Evolutionary conservation across 2,113 vertebrate species (phyloP).

Genomic region (Vulpes vulpes): DNA sequence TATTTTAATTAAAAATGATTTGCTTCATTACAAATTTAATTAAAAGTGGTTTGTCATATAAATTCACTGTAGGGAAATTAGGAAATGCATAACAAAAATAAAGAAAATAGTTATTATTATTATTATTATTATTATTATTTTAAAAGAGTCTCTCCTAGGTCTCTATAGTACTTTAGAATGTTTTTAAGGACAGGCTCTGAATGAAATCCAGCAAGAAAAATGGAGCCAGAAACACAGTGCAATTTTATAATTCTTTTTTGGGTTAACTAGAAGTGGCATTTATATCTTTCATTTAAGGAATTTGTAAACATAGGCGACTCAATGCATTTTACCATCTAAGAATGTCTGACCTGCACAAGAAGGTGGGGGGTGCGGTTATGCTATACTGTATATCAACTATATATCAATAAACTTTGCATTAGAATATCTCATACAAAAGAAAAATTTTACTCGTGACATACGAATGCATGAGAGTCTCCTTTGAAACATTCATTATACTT

Average conservation of each 20-base stretch:
- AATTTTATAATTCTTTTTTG: constrained; percentile 46
- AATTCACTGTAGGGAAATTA: not conserved
- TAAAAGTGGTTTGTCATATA: not conserved
- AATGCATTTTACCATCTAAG: constrained; percentile 32
- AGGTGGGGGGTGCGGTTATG: constrained; percentile 43
- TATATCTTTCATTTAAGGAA: constrained; percentile 13
- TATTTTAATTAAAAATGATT: constrained; percentile 41
- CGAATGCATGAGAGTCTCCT: not conserved
- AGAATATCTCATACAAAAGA: constrained; percentile 49
- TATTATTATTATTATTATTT: not conserved
- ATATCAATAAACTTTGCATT: constrained; percentile 45
- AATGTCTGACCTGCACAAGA: constrained; percentile 29
- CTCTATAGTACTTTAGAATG: not conserved
- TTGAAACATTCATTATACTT: constrained; percentile 67
- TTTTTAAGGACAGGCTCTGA: not conserved
- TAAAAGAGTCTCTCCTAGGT: not conserved
- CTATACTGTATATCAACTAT: not conserved
- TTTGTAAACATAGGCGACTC: constrained; percentile 18
- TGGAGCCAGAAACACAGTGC: constrained; percentile 27
- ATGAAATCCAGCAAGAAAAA: constrained; percentile 11
- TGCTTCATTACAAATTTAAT: not conserved
- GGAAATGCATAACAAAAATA: not conserved
- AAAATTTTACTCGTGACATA: constrained; percentile 43
- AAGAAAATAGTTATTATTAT: not conserved
- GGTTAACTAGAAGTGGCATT: constrained; percentile 40